phyloP scores from a whole-genome alignment of 2,797 vertebrate genomes.

The Limosa lapponica region DNA sequence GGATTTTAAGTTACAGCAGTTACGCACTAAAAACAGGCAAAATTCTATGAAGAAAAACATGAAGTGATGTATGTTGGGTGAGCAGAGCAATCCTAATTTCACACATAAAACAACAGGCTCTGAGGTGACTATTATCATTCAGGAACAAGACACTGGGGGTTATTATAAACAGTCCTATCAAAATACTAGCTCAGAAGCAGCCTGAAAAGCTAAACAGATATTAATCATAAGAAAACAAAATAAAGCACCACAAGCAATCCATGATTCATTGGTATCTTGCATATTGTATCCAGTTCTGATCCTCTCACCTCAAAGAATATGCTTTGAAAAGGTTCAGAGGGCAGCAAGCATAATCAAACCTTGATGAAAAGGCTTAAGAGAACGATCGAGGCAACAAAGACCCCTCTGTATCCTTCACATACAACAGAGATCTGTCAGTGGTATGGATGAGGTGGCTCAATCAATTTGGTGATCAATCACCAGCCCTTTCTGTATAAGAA shows the following conservation, averaged over 20 bases:
- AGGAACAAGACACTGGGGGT: fast-evolving
- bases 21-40: not conserved
- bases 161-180: not conserved
- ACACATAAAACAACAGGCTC: not conserved
- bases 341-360: not conserved
- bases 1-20: not conserved
- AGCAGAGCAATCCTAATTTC: not conserved
- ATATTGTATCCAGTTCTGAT: not conserved
- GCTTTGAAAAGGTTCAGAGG: not conserved
- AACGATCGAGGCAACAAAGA: not conserved
- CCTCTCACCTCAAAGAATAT: not conserved
- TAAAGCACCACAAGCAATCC: not conserved
- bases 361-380: not conserved
- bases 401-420: not conserved
- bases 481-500: not conserved
- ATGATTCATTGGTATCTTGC: not conserved
- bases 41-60: not conserved
- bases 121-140: not conserved
- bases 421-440: not conserved
- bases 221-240: not conserved
- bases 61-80: fast-evolving
- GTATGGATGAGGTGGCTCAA: not conserved
- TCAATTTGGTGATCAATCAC: not conserved
- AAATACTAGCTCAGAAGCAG: not conserved
- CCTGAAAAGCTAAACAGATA: not conserved